A percentile compares a stretch with the other conserved stretches of the same genome.
Evolutionary conservation across 2,888 invertebrate species (phyloP).

Genomic region (Allophyes oxyacanthae): DNA sequence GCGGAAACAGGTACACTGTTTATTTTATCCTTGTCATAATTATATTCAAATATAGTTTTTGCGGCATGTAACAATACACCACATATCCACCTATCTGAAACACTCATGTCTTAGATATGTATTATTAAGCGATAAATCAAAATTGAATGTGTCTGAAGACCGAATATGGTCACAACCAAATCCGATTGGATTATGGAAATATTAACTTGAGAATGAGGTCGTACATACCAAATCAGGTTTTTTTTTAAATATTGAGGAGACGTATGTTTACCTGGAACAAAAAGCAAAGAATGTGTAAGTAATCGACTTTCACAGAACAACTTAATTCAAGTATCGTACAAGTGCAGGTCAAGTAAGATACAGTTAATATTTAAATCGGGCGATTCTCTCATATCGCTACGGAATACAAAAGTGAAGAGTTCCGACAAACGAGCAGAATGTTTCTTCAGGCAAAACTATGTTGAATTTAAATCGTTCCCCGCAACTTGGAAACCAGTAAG

Average conservation of each 20-base stretch:
- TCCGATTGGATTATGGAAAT: conserved; percentile 11
- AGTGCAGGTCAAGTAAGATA: conserved; percentile 64
- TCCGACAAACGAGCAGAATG: conserved; percentile 51
- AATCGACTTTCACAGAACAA: conserved; percentile 56
- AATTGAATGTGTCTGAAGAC: conserved; percentile 18
- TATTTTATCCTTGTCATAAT: conserved; percentile 55
- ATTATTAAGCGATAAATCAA: conserved; percentile 35
- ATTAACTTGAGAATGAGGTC: conserved; percentile 7
- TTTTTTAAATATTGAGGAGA: conserved; percentile 8
- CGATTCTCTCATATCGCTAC: conserved; percentile 59
- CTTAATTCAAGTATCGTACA: conserved; percentile 74
- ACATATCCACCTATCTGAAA: conserved; percentile 14
- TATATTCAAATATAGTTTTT: conserved; percentile 55
- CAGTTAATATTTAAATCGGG: conserved; percentile 78
- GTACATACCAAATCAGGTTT: conserved; percentile 16
- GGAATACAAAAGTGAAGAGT: conserved; percentile 70
- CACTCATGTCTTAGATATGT: conserved; percentile 13
- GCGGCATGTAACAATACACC: conserved; percentile 25
- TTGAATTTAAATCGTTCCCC: conserved; percentile 55
- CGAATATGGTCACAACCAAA: conserved; percentile 8
- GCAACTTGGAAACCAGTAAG: conserved; percentile 35
- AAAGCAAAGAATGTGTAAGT: conserved; percentile 40
- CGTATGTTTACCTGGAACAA: conserved; percentile 68
- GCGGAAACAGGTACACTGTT: conserved; percentile 63
- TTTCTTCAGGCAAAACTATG: conserved; percentile 47